phyloP scores from a whole-genome alignment of 1,140 invertebrate species.

The Drosophila sechellia region DNA sequence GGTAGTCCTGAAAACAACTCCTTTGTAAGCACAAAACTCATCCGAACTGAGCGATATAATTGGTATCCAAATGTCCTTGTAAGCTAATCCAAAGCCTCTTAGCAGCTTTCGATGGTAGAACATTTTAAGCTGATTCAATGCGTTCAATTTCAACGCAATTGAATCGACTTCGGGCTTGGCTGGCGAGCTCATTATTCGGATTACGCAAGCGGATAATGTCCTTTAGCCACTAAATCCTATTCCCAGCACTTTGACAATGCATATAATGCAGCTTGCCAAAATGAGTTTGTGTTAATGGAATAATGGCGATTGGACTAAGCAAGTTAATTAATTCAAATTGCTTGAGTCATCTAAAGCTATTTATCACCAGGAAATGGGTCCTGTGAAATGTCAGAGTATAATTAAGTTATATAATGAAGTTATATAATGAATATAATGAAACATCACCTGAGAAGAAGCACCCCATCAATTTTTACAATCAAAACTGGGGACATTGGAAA shows the following conservation, averaged over 20 bases:
- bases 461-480: slow-evolving; percentile 5
- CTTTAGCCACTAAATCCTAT: neutral
- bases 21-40: slow-evolving; percentile 13
- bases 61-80: slow-evolving; percentile 26
- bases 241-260: neutral
- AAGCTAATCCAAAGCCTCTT: slow-evolving; percentile 36
- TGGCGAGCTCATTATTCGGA: slow-evolving; percentile 31
- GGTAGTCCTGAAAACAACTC: neutral
- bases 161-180: slow-evolving; percentile 13
- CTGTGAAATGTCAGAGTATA: neutral
- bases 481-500: slow-evolving; percentile 35
- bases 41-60: slow-evolving; percentile 20
- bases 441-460: slow-evolving; percentile 20
- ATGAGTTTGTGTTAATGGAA: too few species aligned
- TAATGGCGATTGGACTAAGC: too few species aligned
- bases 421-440: too few species aligned
- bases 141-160: slow-evolving; percentile 40
- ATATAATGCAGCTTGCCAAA: neutral
- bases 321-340: too few species aligned
- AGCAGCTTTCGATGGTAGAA: slow-evolving; percentile 30
- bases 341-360: too few species aligned
- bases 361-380: too few species aligned
- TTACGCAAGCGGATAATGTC: slow-evolving; percentile 21
- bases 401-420: neutral
- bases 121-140: slow-evolving; percentile 37